Evolutionary conservation across 2,797 vertebrate species (phyloP).

Genomic region (Lutjanus campechanus): DNA sequence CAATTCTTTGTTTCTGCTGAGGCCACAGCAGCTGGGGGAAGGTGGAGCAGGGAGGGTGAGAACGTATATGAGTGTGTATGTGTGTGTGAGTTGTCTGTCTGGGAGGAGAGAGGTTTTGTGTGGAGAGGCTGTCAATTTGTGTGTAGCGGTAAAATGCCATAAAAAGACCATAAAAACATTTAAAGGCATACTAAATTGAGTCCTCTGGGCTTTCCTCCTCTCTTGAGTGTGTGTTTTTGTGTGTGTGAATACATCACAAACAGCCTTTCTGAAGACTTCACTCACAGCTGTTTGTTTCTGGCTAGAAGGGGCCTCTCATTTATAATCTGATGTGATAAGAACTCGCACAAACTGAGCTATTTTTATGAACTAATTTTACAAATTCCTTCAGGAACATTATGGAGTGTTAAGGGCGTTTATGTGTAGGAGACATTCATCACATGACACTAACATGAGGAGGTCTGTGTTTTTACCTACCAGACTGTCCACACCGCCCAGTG

Average conservation of each 20-base stretch:
- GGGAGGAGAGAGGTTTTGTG: slow-evolving; percentile 33
- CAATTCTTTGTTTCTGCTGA: slow-evolving; percentile 44
- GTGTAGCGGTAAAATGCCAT: slow-evolving; percentile 53
- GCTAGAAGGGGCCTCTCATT: neutral
- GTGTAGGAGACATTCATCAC: neutral
- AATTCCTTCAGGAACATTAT: too few species aligned
- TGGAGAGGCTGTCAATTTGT: slow-evolving; percentile 57
- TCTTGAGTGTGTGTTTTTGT: slow-evolving; percentile 2
- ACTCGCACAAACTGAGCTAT: neutral
- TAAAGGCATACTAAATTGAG: slow-evolving; percentile 54
- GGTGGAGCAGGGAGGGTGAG: slow-evolving; percentile 11
- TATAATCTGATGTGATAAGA: neutral
- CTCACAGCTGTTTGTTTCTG: slow-evolving; percentile 25
- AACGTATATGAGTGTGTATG: neutral
- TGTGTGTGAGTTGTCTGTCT: slow-evolving; percentile 32
- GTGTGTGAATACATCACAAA: slow-evolving; percentile 5
- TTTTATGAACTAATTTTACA: too few species aligned
- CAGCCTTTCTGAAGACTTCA: slow-evolving; percentile 16
- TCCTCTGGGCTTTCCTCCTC: slow-evolving; percentile 57
- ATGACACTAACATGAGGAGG: neutral
- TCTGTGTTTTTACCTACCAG: slow-evolving; percentile 87
- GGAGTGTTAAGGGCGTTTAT: neutral
- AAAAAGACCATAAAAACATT: slow-evolving; percentile 60
- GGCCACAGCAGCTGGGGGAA: slow-evolving; percentile 29
- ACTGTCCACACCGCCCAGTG: slow-evolving; percentile 89